These are phyloP conservation scores for Petaurus breviceps DNA, from an alignment of 2,113 vertebrate genomes.

Conservation along the genomic window DNA sequence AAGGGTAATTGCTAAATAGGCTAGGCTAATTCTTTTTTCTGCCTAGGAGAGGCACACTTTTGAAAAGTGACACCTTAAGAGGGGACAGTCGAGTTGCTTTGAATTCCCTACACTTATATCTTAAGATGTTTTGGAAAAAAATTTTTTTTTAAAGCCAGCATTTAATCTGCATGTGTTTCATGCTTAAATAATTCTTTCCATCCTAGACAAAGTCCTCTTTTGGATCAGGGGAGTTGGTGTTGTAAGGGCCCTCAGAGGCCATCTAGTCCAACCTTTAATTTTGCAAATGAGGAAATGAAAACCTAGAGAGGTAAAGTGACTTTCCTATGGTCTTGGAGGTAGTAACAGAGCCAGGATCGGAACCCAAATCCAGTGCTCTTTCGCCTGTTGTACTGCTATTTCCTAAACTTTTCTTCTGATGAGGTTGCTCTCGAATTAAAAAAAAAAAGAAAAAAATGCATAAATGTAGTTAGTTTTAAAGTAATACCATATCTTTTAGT, in stretches of 20 bases:
- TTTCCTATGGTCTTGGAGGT: not conserved
- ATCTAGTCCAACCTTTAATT: not conserved
- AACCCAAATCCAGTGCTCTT: not conserved
- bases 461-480: not conserved
- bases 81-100: conserved; percentile 12
- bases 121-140: conserved; percentile 17
- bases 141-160: accelerated
- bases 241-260: not conserved
- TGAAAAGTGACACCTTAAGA: conserved; percentile 33
- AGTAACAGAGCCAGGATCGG: not conserved
- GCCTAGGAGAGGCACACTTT: conserved; percentile 18
- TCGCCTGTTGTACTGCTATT: not conserved
- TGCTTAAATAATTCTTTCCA: not conserved
- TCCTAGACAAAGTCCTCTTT: not conserved
- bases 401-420: not conserved
- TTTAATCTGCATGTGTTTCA: not conserved
- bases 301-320: not conserved
- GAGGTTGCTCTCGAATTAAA: not conserved
- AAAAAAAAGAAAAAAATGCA: not conserved
- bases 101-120: conserved; percentile 43
- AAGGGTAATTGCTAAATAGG: conserved; percentile 12
- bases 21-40: not conserved
- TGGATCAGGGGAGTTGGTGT: not conserved
- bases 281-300: not conserved
- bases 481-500: not conserved